phyloP scores from a whole-genome alignment of 2,113 vertebrate genomes.

The Spermophilus dauricus region DNA sequence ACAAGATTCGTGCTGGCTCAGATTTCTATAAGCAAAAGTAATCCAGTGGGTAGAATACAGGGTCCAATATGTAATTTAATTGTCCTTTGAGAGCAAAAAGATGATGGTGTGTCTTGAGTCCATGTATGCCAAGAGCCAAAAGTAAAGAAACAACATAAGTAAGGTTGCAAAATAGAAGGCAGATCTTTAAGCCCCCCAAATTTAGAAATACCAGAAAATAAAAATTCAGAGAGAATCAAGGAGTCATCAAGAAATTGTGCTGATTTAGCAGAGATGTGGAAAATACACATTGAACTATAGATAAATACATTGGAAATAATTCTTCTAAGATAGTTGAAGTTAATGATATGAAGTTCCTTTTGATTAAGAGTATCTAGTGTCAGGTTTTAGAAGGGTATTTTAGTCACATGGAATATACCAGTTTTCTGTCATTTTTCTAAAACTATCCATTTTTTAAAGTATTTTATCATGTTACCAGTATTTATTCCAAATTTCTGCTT shows the following conservation, averaged over 20 bases:
- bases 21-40: conserved; percentile 12
- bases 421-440: conserved; percentile 31
- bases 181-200: conserved; percentile 18
- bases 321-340: neutral
- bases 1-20: neutral
- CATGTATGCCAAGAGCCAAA: neutral
- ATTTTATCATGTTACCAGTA: neutral
- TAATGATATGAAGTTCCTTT: neutral
- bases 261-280: neutral
- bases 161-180: neutral
- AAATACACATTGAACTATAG: neutral
- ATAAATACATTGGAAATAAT: neutral
- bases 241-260: neutral
- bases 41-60: neutral
- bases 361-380: neutral
- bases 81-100: neutral
- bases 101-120: neutral
- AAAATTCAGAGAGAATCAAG: neutral
- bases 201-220: neutral
- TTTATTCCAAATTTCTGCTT: neutral
- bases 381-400: neutral
- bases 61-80: neutral
- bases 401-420: neutral
- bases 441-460: neutral
- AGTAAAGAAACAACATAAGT: neutral